These are phyloP conservation scores for Falco naumanni DNA, from an alignment of 2,797 vertebrate genomes.

Conservation along the genomic window DNA sequence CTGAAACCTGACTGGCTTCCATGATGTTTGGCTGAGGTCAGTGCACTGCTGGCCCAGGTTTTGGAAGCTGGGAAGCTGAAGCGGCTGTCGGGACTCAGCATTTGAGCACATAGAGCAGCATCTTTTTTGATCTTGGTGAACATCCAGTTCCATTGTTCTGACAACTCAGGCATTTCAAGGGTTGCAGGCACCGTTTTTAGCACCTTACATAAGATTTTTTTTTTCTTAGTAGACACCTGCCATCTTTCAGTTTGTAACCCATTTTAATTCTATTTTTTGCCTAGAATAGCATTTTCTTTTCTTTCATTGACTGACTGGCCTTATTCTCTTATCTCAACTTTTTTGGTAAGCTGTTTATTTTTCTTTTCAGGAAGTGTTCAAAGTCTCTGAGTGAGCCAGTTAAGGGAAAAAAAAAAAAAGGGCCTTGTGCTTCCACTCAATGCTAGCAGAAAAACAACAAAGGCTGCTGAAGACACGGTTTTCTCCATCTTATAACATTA, in stretches of 20 bases:
- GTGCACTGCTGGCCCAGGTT: not conserved
- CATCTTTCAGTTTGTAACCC: not conserved
- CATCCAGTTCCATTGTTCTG: not conserved
- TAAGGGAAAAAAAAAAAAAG: not conserved
- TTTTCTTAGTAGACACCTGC: not conserved
- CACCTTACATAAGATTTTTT: not conserved
- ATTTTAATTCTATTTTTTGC: not conserved
- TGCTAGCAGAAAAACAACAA: not conserved
- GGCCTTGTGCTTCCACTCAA: not conserved
- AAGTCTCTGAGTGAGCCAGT: not conserved
- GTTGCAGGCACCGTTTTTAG: not conserved
- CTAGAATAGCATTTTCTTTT: not conserved
- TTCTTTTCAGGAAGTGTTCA: not conserved
- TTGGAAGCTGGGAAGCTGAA: not conserved
- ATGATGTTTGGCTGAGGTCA: not conserved
- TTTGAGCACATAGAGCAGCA: rapidly evolving
- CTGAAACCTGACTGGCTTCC: not conserved
- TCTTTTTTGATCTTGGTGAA: not conserved
- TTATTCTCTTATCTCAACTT: not conserved
- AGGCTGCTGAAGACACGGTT: not conserved
- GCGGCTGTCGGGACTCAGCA: not conserved
- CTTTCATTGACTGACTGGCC: not conserved
- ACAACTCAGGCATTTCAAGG: not conserved
- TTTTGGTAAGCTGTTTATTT: not conserved
- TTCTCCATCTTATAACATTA: not conserved